Evolutionary conservation across 2,113 vertebrate species (phyloP), one percentile per base, ranked within the genome.

Genomic region (Ifrita kowaldi): DNA sequence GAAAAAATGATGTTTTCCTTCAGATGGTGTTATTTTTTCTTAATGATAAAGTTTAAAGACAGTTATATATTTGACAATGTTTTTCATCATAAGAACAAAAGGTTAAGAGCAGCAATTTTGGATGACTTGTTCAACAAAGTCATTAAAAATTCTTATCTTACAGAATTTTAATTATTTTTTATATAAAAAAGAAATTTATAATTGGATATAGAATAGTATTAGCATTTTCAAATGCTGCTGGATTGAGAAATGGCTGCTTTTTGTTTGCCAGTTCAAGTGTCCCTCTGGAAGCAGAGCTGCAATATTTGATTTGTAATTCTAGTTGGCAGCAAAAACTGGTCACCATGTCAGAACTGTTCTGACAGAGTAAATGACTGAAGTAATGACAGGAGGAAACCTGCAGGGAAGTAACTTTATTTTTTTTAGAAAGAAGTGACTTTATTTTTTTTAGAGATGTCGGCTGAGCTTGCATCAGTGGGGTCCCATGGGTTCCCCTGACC

Each of bases 281-380:
- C 55, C 90, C 78, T 82, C 74, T 95, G 91, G 86, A 97, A 94
- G 94, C 50, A 91, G 67, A 89, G 63, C 68, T 96, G 86, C 33
- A 83, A 13, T 39, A 87, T 65, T 81, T 89, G 83, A 96, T 90
- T 64, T 71, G 26, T 92, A 95, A 90, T 95, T 90, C 56, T 71
- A 63, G 68, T 77, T 90, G 92, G 92, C 93, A 96, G 90, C 68
- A 94, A 80, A 86, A 88, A 52, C 68, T 53, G 67, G 87, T 95
- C 88, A 96, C 68, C 64, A 33, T 77, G 85, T 94, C 88, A 94
- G 83, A 90, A 63, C 60, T 53, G 71, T 67, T 93, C 68, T 89
- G 85, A 85, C 63, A 94, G 41, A 60, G 24, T 44, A 94, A 91
- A 70, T 71, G 56, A 84, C 83, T 84, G 79, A 95, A 83, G 73